Percentiles rank a stretch among this genome's conserved stretches.
These are phyloP conservation scores for Bettongia penicillata DNA, from an alignment of 2,113 vertebrate species.

Conservation along the genomic window DNA sequence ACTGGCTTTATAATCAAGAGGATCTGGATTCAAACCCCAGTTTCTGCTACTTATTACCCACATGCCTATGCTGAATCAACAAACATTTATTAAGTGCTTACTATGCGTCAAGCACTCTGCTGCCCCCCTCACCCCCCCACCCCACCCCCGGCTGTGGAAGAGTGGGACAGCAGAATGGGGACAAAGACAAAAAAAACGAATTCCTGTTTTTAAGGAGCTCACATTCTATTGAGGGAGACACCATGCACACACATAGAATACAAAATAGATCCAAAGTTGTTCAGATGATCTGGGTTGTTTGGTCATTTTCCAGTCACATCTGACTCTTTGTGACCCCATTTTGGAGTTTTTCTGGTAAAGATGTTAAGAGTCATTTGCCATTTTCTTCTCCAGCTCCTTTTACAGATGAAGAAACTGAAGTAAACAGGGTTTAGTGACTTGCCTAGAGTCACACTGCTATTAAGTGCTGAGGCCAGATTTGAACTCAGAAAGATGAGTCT, in stretches of 20 bases:
- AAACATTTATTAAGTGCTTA: slow-evolving; percentile 28
- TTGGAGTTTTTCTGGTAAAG: background rate
- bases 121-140: too few relatives aligned
- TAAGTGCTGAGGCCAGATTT: background rate
- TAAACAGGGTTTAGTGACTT: background rate
- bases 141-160: background rate
- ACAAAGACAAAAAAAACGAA: slow-evolving; percentile 42
- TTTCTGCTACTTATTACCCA: background rate
- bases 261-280: background rate
- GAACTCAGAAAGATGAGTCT: background rate
- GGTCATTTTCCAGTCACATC: background rate
- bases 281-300: background rate
- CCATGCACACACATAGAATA: background rate
- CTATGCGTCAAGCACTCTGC: background rate
- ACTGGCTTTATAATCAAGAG: background rate
- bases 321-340: background rate
- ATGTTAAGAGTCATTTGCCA: background rate
- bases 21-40: background rate
- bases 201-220: slow-evolving; percentile 2
- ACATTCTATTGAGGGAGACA: background rate
- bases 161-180: background rate
- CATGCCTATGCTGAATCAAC: background rate
- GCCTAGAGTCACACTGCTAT: background rate
- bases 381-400: background rate
- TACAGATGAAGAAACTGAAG: background rate